A percentile compares a stretch with the other conserved stretches of the same genome.
Evolutionary conservation across 2,888 invertebrate genomes (phyloP).

Genomic region (Cataglyphis altisquamis): DNA sequence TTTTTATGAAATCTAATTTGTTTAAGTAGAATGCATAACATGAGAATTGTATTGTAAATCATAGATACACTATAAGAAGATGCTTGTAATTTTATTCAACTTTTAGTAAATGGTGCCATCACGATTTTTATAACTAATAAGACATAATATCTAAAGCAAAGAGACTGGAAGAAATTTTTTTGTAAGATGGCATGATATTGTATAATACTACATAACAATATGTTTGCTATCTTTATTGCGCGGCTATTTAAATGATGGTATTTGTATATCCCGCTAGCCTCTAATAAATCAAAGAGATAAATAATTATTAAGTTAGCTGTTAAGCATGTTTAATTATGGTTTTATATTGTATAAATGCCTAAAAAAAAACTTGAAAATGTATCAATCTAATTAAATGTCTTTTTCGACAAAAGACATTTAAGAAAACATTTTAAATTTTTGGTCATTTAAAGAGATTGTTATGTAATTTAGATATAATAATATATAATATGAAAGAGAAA

Average conservation of each 20-base stretch:
- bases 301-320: conserved; percentile 51
- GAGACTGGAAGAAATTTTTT: conserved; percentile 35
- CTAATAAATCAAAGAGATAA: conserved; percentile 42
- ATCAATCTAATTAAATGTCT: not conserved
- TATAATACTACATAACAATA: conserved; percentile 6
- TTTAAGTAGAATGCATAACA: conserved; percentile 25
- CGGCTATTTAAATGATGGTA: conserved; percentile 21
- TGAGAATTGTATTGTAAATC: not conserved
- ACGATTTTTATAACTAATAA: conserved; percentile 20
- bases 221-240: conserved; percentile 19
- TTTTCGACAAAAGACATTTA: conserved; percentile 1
- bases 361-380: not conserved
- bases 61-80: conserved; percentile 9
- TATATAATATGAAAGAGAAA: conserved; percentile 48
- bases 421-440: not conserved
- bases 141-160: conserved; percentile 20
- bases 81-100: conserved; percentile 37
- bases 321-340: conserved; percentile 50
- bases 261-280: conserved; percentile 25
- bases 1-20: conserved; percentile 51
- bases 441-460: conserved; percentile 40
- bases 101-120: conserved; percentile 47
- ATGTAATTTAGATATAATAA: conserved; percentile 65
- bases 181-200: conserved; percentile 2
- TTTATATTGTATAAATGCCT: not conserved